A percentile compares a stretch with the other conserved stretches of the same genome.
These are phyloP conservation scores for Caretta caretta DNA, from an alignment of 2,113 vertebrate species.

Conservation along the genomic window DNA sequence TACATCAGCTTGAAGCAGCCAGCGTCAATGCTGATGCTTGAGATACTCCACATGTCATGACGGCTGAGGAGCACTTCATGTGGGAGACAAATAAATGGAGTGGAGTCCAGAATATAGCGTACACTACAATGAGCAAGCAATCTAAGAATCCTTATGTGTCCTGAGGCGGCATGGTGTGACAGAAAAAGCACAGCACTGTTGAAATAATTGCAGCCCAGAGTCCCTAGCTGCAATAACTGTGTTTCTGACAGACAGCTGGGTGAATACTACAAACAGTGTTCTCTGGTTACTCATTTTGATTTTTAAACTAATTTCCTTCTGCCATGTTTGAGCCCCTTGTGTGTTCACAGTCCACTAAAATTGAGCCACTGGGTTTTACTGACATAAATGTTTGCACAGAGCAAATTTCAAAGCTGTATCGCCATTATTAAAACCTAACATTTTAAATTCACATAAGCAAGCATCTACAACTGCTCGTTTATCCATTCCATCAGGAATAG, in stretches of 20 bases:
- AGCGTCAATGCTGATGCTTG: neutral
- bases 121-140: neutral
- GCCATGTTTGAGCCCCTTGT: neutral
- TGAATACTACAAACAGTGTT: neutral
- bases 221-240: neutral
- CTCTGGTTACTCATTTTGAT: neutral
- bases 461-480: neutral
- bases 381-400: neutral
- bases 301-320: neutral
- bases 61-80: neutral
- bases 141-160: neutral
- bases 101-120: neutral
- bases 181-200: neutral
- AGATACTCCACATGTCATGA: neutral
- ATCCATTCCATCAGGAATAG: neutral
- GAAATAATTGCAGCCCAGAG: neutral
- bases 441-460: neutral
- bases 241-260: neutral
- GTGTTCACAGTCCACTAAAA: neutral
- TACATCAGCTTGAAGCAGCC: neutral
- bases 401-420: neutral
- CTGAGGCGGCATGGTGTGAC: neutral
- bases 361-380: neutral
- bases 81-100: neutral
- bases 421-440: neutral